Base-by-base conservation (phyloP, 2,888 invertebrate genomes). In the Molorchus minor region DNA sequence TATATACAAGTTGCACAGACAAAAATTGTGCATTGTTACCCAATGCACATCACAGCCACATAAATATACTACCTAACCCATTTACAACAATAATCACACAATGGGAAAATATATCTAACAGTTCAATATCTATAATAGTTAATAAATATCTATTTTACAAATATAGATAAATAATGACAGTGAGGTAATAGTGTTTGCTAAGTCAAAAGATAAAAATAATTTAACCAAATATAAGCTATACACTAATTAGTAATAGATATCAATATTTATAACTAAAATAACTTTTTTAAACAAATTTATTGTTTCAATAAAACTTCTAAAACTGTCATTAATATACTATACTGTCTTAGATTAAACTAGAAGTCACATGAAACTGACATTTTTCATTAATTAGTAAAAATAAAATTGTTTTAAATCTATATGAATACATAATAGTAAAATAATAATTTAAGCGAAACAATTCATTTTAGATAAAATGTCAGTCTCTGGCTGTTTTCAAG, bases 11-110 rank as follows among this genome's bases (percentile, higher is more conserved):
- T n/a, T n/a, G n/a, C n/a, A n/a, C n/a, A n/a, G n/a, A n/a, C n/a
- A n/a, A n/a, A n/a, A n/a, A n/a, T n/a, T n/a, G n/a, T 46, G 45
- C 44, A 45, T 55, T 44, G 29, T 10, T 7, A n/a, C 17, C 29
- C n/a, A 52, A 35, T 36, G 15, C 30, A 55, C 33, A 45, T 55
- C 58, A 58, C 58, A 58, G 58, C 58, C 58, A 45, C 21, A 17
- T 13, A 47, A 47, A 40, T 56, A 49, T 47, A 40, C n/a, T n/a
- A n/a, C n/a, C 36, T 52, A 38, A 52, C 36, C 51, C 57, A 57
- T 45, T 54, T 54, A 12, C 15, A 13, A 13, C 2, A 40, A 25
- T 5, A 16, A 33, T 49, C 15, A 43, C 45, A 44, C 20, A 45
- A 51, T 58, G 52, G 44, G 56, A 40, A 36, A 57, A 49, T 49